A percentile compares a stretch with the other conserved stretches of the same genome.
Conservation (phyloP, 2,888 invertebrate genomes). For the Gonocerus acuteangulatus region DNA sequence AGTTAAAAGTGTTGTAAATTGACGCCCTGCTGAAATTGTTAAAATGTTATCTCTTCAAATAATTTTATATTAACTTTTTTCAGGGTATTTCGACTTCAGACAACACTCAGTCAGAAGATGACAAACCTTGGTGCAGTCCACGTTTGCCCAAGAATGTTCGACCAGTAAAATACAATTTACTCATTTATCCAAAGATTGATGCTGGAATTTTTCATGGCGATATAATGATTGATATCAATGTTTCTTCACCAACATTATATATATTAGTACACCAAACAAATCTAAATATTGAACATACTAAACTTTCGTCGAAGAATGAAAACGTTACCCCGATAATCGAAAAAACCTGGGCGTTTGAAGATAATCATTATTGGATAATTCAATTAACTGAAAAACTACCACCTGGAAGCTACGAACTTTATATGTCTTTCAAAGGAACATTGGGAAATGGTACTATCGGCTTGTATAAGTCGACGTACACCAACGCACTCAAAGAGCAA, state of each 20-base stretch:
- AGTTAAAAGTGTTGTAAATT: too few species aligned
- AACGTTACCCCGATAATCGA: slow-evolving; percentile 44
- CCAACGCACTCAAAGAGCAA: background rate
- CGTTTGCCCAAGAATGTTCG: slow-evolving; percentile 48
- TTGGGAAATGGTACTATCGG: slow-evolving; percentile 9
- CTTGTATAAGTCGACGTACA: slow-evolving; percentile 13
- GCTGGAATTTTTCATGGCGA: slow-evolving; percentile 52
- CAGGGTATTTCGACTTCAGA: too few species aligned
- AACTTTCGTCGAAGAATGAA: slow-evolving; percentile 38
- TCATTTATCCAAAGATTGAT: slow-evolving; percentile 57
- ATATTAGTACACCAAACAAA: slow-evolving; percentile 57
- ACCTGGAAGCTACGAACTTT: slow-evolving; percentile 43
- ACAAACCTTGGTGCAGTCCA: slow-evolving; percentile 7
- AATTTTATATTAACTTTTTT: too few species aligned
- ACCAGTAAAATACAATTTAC: slow-evolving; percentile 61
- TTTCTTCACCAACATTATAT: slow-evolving; percentile 45
- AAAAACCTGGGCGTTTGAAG: slow-evolving; percentile 41
- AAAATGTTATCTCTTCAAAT: too few species aligned
- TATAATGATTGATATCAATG: slow-evolving; percentile 47
- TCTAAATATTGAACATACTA: slow-evolving; percentile 48
- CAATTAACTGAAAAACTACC: slow-evolving; percentile 30
- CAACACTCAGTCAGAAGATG: too few species aligned
- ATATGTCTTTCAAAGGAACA: slow-evolving; percentile 10
- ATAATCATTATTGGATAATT: slow-evolving; percentile 39
- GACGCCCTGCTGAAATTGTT: too few species aligned